Conservation (phyloP, 2,888 invertebrate species). For the Agrotis segetum region DNA sequence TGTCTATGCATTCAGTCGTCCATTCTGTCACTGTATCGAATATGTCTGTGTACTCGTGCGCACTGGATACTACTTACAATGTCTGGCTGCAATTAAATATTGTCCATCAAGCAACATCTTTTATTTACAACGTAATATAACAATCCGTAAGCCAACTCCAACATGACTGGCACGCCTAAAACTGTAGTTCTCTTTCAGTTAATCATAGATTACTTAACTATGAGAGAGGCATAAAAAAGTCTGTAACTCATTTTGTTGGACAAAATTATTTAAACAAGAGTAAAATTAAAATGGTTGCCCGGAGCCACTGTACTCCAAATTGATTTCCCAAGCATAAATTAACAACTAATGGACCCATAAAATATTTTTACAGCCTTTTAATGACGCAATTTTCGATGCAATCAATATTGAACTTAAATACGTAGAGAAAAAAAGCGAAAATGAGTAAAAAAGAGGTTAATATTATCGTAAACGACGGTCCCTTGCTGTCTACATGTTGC, state of each 20-base stretch:
- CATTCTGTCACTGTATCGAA: too few relatives aligned
- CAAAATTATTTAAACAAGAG: neutral
- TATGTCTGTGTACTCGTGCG: too few relatives aligned
- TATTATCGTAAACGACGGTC: conserved; percentile 39
- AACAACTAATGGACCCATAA: conserved; percentile 41
- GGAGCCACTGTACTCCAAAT: conserved; percentile 8
- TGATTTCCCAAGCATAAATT: conserved; percentile 34
- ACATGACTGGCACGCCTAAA: too few relatives aligned
- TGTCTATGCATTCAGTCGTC: too few relatives aligned
- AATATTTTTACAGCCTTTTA: conserved; percentile 30
- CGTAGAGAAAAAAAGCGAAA: conserved; percentile 27
- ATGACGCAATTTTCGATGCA: conserved; percentile 33
- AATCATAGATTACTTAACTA: too few relatives aligned
- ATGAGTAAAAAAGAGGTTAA: conserved; percentile 45
- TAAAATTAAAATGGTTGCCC: neutral
- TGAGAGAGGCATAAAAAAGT: too few relatives aligned
- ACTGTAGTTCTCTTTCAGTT: too few relatives aligned
- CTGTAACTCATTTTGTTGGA: neutral
- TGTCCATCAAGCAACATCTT: too few relatives aligned
- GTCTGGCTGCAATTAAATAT: too few relatives aligned
- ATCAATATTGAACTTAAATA: conserved; percentile 33
- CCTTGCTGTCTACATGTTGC: conserved; percentile 54
- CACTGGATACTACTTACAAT: too few relatives aligned
- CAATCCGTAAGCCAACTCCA: too few relatives aligned
- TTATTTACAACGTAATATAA: too few relatives aligned